Evolutionary conservation across 1,140 invertebrate genomes (phyloP), one percentile per base, ranked within the genome.

Genomic region (Drosophila obscura): DNA sequence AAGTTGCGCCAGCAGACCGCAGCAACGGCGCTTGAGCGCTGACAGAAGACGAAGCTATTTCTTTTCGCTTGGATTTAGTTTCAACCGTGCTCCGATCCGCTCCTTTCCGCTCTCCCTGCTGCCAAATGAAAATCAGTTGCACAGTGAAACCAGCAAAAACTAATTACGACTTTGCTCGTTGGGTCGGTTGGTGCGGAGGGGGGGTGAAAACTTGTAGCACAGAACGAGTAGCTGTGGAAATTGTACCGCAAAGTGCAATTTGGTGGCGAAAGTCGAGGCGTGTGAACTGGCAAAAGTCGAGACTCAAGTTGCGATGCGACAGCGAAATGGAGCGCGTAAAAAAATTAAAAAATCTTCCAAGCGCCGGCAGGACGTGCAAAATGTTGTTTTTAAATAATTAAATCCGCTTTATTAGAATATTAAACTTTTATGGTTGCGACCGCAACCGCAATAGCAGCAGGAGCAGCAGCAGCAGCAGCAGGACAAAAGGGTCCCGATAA

Each of bases 171-270:
- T 81, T 39, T 85, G 55, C 39, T 63, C 71, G 50, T 26, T 13
- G 35, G 19, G 1, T 19, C 19, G 26, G 50, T 26, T 13, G 35
- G 19, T 0, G 1, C 19, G 26, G 22, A 24, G 22, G 22, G 22
- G 22, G 22, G 22, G 22, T 22, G 63, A 58, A 75, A 73, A 71
- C 62, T 79, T 82, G 64, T 19, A 19, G 19, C 19, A 1, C 52
- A 66, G 73, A 57, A 3, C 35, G 35, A 39, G 35, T 39, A 13
- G 35, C 35, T 39, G 35, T 62, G 48, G 65, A 88, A 85, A 87
- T 87, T 82, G 69, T 72, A 72, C 79, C 78, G 75, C 83, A 82
- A 87, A 87, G 78, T 88, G 79, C 78, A 87, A 78, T 88, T 87
- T 82, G 50, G 73, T 53, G 49, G 58, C 43, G 61, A 77, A 74